phyloP scores from a whole-genome alignment of 1,140 invertebrate species.

The Diplogasteroides magnus region DNA sequence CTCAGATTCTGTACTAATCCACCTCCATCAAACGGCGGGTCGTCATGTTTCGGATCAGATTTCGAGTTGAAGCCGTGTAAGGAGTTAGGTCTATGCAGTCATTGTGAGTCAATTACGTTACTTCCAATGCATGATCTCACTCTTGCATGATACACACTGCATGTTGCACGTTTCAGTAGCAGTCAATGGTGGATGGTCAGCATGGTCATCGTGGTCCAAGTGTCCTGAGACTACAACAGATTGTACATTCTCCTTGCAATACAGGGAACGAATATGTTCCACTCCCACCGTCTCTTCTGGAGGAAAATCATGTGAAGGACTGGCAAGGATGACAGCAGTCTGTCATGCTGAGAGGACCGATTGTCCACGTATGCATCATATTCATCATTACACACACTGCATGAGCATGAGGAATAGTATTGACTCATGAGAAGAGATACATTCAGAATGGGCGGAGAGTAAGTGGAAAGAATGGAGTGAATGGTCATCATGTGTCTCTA shows the following conservation, averaged over 20 bases:
- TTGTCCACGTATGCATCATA: constrained; percentile 15
- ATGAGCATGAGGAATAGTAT: constrained; percentile 2
- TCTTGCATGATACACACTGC: constrained; percentile 1
- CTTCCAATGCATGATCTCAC: constrained; percentile 5
- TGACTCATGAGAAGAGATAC: constrained; percentile 1
- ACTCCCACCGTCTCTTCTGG: constrained; percentile 72
- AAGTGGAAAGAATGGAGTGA: constrained; percentile 37
- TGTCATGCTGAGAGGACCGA: constrained; percentile 38
- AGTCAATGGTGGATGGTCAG: constrained; percentile 65
- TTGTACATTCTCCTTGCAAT: constrained; percentile 54
- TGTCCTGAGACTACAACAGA: constrained; percentile 55
- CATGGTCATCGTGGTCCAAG: constrained; percentile 67
- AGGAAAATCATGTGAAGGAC: constrained; percentile 62
- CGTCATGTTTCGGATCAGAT: constrained; percentile 56
- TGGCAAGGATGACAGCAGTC: constrained; percentile 45
- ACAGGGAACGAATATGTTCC: constrained; percentile 66
- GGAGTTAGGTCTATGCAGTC: constrained; percentile 60
- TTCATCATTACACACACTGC: neutral
- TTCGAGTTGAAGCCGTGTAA: constrained; percentile 53
- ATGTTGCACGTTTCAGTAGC: constrained; percentile 37
- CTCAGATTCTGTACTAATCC: constrained; percentile 75
- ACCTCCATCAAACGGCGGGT: constrained; percentile 71
- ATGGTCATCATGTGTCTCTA: constrained; percentile 38
- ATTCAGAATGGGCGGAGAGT: constrained; percentile 39
- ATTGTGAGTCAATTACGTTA: constrained; percentile 23